Evolutionary conservation across 2,113 vertebrate genomes (phyloP), one percentile per base, ranked within the genome.

Genomic region (Archocentrus centrarchus): DNA sequence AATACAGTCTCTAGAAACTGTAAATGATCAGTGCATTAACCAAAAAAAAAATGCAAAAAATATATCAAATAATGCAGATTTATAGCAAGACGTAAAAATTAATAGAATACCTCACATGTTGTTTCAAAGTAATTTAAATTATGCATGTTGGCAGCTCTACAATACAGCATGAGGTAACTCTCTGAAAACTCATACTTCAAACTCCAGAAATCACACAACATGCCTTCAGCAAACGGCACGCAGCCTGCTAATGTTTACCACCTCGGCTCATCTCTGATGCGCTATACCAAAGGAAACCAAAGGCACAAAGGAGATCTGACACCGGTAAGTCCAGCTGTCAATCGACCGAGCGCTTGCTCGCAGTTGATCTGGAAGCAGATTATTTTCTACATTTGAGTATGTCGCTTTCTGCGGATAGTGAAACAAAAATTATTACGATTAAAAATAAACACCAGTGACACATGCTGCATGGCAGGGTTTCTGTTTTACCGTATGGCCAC

Each of bases 221-320:
- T 63, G 91, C 70, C 82, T 83, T 82, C 68, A 83, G 88, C 87
- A 88, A 91, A 86, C 30, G 39, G 68, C 76, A 7, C 86, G 37
- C 84, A 91, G 87, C 83, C 79, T 80, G 89, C 88, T 44, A 59
- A 75, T 91, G 84, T 92, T 93, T 93, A 90, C 86, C 77, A 37
- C 75, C 24, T 50, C 11, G 20, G 77, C 75, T 81, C 55, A 39
- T 62, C 84, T 80, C 59, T 64, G 79, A 79, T 50, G 79, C 81
- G 32, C 20, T 8, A 22, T 15, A 81, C 70, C 41, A 68, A 81
- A 88, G 59, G 24, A 86, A 87, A 81, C 39, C 50, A 70, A 63
- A 79, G 60, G 57, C 53, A 75, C 13, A 7, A 13, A 11, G 0
- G 50, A 81, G 81, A 24, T 79, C 78, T 57, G 80, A 88, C 6